Evolutionary conservation across 2,888 invertebrate genomes (phyloP), one percentile per base, ranked within the genome.

Genomic region (Synergus gifuensis): DNA sequence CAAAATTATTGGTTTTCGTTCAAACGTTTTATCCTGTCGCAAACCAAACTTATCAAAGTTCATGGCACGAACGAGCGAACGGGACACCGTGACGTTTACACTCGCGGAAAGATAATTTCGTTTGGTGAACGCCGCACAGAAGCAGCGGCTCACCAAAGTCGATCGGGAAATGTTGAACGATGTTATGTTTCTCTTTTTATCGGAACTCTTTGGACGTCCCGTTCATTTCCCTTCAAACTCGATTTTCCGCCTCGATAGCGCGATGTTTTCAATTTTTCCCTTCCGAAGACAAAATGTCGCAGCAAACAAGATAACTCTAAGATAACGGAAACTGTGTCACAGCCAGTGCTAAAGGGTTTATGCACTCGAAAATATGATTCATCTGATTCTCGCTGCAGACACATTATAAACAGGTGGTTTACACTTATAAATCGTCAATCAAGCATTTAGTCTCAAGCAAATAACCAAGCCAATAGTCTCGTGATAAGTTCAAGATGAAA

Each of bases 1-100:
- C 83, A 78, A 83, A 88, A 89, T 89, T 88, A 89, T 88, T 86
- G 87, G 86, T 83, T 88, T 87, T 86, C 86, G 85, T 83, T 88
- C 81, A 78, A 76, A 79, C 81, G 78, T 81, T 81, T 76, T 78
- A 79, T 79, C 80, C 79, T 79, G 76, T 58, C 83, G 81, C 73
- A 81, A 79, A 81, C 79, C 82, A 86, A 85, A 87, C 86, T 88
- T 86, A 87, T 89, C 87, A 86, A 83, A 83, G 60, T 78, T 77
- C 81, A 79, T 77, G 78, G 76, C 80, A 78, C 78, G 77, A 54
- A 76, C 79, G 82, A 84, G 83, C 82, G 77, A 82, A 79, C 84
- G 83, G 81, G 78, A 83, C 84, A 83, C 73, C 79, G 81, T 78
- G 79, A 83, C 80, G 81, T 79, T 82, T 76, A 79, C 78, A 76